Evolutionary conservation across 2,797 vertebrate genomes (phyloP), one percentile per base, ranked within the genome.

Genomic region (Erethizon dorsatum): DNA sequence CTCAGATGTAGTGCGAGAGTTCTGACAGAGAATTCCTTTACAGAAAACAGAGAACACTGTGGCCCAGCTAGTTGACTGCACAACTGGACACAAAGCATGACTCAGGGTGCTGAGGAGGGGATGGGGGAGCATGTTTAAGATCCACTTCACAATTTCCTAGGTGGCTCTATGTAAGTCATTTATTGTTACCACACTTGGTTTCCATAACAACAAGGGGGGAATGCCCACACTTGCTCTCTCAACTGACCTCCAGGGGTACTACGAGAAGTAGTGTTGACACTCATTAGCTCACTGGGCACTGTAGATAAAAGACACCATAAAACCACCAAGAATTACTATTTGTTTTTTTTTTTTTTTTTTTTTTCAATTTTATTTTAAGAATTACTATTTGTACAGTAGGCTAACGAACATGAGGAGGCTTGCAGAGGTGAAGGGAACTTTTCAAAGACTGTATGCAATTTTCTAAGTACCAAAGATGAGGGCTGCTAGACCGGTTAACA

Each of bases 301-400:
- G 15, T 0, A 91, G 69, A 95, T 83, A 28, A 93, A 97, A 97
- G 86, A 50, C 52, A 89, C 80, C 57, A 82, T 67, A 95, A 88
- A 97, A 75, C 22, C 24, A 90, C 61, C 71, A 94, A 84, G 59
- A 50, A 61, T 52, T 69, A 88, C 71, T 86, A 54, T 61, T 89
- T 67, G 57, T 61, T n/a, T n/a, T n/a, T n/a, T n/a, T n/a, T n/a
- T n/a, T n/a, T n/a, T n/a, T n/a, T n/a, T n/a, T n/a, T n/a, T n/a
- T n/a, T n/a, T n/a, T n/a, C n/a, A n/a, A n/a, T n/a, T n/a, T n/a
- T n/a, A n/a, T n/a, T n/a, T n/a, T n/a, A 94, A 84, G 59, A 50
- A 61, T 52, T 69, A 88, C 71, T 86, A 54, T 61, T 89, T 67
- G 57, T 61, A 28, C 83, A 83, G 84, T 24, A 41, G 57, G 75